Conservation (phyloP, 2,888 invertebrate species). For the Cacoxenus indagator region DNA sequence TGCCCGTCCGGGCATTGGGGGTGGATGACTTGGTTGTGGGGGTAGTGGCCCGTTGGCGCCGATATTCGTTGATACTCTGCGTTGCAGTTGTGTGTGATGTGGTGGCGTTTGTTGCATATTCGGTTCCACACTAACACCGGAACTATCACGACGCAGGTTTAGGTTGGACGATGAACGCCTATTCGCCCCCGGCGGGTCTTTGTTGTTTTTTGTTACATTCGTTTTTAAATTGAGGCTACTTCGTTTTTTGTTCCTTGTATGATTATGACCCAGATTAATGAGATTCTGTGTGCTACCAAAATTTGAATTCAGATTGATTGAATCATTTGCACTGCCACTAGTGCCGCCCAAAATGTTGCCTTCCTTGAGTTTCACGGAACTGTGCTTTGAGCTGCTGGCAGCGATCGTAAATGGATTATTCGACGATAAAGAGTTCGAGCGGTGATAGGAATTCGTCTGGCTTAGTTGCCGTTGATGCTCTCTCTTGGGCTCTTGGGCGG, state of each 20-base stretch:
- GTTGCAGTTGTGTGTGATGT: constrained; percentile 28
- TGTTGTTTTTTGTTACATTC: constrained; percentile 53
- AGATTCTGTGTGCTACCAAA: constrained; percentile 71
- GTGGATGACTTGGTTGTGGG: constrained; percentile 36
- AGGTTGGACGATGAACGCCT: constrained; percentile 67
- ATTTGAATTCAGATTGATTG: constrained; percentile 66
- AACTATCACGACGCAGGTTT: constrained; percentile 65
- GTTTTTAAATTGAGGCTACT: constrained; percentile 69
- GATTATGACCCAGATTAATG: constrained; percentile 67
- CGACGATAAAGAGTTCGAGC: constrained; percentile 65
- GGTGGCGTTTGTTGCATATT: constrained; percentile 33
- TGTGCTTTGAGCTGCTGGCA: constrained; percentile 37
- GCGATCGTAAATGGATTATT: constrained; percentile 60
- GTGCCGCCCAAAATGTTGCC: constrained; percentile 38
- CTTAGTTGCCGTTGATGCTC: constrained; percentile 17
- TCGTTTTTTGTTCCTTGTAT: constrained; percentile 69
- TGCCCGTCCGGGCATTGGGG: constrained; percentile 47
- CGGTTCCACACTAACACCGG: constrained; percentile 38
- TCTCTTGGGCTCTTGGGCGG: constrained; percentile 44
- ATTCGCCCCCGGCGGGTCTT: constrained; percentile 56
- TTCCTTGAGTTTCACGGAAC: constrained; percentile 60
- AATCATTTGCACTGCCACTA: constrained; percentile 35
- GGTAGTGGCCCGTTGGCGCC: constrained; percentile 46
- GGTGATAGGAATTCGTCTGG: constrained; percentile 53
- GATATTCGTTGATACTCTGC: constrained; percentile 21